Evolutionary conservation across 2,797 vertebrate genomes (phyloP).

Genomic region (Girardinus metallicus): DNA sequence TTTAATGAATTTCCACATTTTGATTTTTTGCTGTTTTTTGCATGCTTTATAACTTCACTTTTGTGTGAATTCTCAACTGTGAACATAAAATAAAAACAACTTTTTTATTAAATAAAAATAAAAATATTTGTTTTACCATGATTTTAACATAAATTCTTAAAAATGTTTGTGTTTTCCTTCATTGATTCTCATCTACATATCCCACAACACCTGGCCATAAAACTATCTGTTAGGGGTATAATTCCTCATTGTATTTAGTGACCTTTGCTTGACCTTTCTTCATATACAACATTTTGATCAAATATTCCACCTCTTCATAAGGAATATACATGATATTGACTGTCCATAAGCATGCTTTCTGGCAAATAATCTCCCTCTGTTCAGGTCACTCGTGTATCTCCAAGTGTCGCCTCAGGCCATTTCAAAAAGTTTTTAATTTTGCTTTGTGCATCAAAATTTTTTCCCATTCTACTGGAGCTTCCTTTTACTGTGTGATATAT

Average conservation of each 20-base stretch:
- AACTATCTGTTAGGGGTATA: constrained; percentile 16
- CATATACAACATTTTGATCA: not conserved
- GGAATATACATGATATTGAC: constrained; percentile 48
- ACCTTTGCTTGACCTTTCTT: constrained; percentile 46
- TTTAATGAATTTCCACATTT: not conserved
- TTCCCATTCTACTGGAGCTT: not conserved
- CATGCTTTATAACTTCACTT: not conserved
- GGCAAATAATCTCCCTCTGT: not conserved
- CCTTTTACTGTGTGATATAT: not conserved
- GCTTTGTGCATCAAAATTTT: not conserved
- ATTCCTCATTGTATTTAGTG: constrained; percentile 11
- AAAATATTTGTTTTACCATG: not conserved
- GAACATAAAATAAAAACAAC: not conserved
- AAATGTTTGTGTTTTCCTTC: not conserved
- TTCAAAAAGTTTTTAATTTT: not conserved
- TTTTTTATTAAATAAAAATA: not conserved
- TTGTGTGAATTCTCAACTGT: not conserved
- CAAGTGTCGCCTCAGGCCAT: not conserved
- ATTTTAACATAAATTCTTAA: not conserved
- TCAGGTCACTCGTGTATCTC: constrained; percentile 4
- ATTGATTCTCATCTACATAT: constrained; percentile 12
- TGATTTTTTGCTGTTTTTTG: not conserved
- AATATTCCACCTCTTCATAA: constrained; percentile 16
- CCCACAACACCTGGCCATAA: not conserved
- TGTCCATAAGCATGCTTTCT: constrained; percentile 9